Percentiles rank a stretch among this genome's conserved stretches.
Evolutionary conservation across 1,140 invertebrate species (phyloP).

Genomic region (Thaumetopoea pityocampa): DNA sequence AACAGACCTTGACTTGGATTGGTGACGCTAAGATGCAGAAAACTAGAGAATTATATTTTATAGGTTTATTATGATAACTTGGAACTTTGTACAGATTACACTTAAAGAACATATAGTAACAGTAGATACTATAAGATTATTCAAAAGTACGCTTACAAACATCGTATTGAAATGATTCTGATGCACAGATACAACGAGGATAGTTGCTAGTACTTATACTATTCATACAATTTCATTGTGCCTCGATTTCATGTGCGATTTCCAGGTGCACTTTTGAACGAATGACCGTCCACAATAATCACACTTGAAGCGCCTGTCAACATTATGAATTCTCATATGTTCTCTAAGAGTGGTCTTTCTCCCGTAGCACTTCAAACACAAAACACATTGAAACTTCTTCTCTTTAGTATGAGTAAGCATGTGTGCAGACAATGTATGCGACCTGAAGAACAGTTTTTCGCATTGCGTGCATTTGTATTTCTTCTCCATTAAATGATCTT

Average conservation of each 20-base stretch:
- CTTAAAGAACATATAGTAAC: too few species aligned
- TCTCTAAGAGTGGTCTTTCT: constrained; percentile 66
- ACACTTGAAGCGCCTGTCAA: constrained; percentile 27
- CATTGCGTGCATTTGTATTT: constrained; percentile 26
- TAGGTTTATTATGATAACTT: too few species aligned
- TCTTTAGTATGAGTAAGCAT: constrained; percentile 78
- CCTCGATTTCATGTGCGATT: constrained; percentile 17
- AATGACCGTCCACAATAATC: constrained; percentile 41
- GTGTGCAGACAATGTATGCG: constrained; percentile 31
- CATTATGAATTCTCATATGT: constrained; percentile 74
- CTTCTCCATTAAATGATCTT: constrained; percentile 33
- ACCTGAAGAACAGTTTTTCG: constrained; percentile 23
- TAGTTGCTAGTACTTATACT: too few species aligned
- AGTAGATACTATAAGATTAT: too few species aligned
- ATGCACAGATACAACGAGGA: too few species aligned
- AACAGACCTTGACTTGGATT: too few species aligned
- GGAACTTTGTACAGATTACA: too few species aligned
- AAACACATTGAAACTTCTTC: constrained; percentile 80
- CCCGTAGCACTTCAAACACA: constrained; percentile 81
- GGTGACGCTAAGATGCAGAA: too few species aligned
- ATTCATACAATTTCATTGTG: too few species aligned
- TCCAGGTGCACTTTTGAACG: constrained; percentile 31
- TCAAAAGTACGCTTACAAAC: too few species aligned
- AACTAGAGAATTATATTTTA: too few species aligned
- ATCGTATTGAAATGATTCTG: too few species aligned